Base-by-base conservation (phyloP, 2,113 vertebrate genomes). In the Melanostigma gelatinosum region DNA sequence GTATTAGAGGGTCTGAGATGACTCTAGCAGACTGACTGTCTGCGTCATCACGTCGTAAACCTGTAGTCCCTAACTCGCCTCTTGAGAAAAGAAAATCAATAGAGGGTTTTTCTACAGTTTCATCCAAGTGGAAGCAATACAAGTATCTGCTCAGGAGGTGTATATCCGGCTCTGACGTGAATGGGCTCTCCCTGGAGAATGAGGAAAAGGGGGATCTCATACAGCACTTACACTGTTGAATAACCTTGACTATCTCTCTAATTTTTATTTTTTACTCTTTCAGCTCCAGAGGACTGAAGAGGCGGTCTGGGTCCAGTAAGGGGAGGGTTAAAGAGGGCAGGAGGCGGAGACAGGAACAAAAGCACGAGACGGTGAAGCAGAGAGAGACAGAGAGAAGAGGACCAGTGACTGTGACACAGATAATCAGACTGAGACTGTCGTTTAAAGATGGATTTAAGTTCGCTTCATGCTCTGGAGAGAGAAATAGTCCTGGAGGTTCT, bases 401-500 rank as follows among this genome's bases (percentile, higher is more conserved):
- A 72, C n/a, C 67, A 2, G 67, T 22, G 52, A 82, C 8, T 34
- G 29, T 27, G 55, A 60, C 3, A 16, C 60, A 74, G 27, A 71
- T 8, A 22, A 69, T 60, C 57, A 44, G 40, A 44, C n/a, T 8
- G 15, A 84, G 52, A 9, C 55, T 4, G 93, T 75, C 90, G 13
- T 54, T 80, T 13, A 16, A 92, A 91, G 75, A 94, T 96, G 89
- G 95, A 94, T 70, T 89, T 99, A 57, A 91, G 91, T 79, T 88
- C 94, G 29, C 95, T 99, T 71, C 95, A 96, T 78, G 94, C 91
- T 29, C 3, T 93, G 72, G 98, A 99, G 55, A 93, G 77, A 57
- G 94, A 97, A n/a, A 79, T 81, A 67, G 88, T 99, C 64, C 91
- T 99, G 72, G 94, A 97, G 75, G 98, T 99, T 61, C 94, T 99